Evolutionary conservation across 2,888 invertebrate species (phyloP).

Genomic region (Tetropium fuscum): DNA sequence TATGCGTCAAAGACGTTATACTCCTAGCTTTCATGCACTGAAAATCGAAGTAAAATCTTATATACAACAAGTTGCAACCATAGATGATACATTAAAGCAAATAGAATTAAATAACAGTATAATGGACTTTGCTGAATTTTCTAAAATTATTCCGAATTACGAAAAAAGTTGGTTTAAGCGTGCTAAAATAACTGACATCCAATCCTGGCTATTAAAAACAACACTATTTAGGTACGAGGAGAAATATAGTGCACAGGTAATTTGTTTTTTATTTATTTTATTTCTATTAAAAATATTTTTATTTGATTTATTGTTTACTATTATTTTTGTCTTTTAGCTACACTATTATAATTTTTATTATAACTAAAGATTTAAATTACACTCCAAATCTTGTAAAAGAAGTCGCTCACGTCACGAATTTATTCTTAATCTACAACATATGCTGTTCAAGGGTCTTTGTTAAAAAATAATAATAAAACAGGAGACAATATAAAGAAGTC

Average conservation of each 20-base stretch:
- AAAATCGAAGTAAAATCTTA: constrained; percentile 28
- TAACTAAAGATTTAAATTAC: background rate
- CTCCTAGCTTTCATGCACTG: too few relatives aligned
- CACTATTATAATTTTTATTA: background rate
- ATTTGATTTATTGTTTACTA: background rate
- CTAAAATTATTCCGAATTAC: constrained; percentile 46
- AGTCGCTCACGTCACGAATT: too few relatives aligned
- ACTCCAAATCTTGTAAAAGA: background rate
- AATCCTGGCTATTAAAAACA: constrained; percentile 49
- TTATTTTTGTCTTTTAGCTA: too few relatives aligned
- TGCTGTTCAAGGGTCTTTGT: too few relatives aligned
- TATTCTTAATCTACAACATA: too few relatives aligned
- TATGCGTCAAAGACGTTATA: constrained; percentile 14
- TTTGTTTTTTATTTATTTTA: background rate
- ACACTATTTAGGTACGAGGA: too few relatives aligned
- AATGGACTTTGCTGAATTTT: constrained; percentile 48
- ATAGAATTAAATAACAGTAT: constrained; percentile 61
- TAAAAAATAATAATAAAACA: too few relatives aligned
- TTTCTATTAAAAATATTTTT: background rate
- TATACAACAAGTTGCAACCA: constrained; percentile 23
- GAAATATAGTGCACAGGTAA: too few relatives aligned
- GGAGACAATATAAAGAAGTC: too few relatives aligned
- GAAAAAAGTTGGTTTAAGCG: constrained; percentile 62
- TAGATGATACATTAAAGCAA: constrained; percentile 39
- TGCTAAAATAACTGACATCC: constrained; percentile 40